Evolutionary conservation across 2,113 vertebrate genomes (phyloP), one percentile per base, ranked within the genome.

Genomic region (Gymnogyps californianus): DNA sequence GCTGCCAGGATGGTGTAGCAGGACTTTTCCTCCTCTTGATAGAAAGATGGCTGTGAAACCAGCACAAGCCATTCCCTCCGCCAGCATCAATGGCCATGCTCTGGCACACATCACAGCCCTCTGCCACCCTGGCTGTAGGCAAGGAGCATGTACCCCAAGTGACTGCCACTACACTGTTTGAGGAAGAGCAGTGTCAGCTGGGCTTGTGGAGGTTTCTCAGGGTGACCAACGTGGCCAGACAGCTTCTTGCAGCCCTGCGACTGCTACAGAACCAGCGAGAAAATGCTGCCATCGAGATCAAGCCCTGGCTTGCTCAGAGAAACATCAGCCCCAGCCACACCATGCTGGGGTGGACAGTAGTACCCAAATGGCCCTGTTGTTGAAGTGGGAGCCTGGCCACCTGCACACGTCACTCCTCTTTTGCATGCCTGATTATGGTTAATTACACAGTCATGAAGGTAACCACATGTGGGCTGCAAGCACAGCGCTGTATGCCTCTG

Each of bases 341-440:
- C 28, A 80, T 1, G 0, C 24, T 28, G 12, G 3, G 5, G 24
- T 5, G 34, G 8, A 32, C 12, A 49, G 47, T 4, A 65, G 32
- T 26, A 13, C 18, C 36, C 4, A 0, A 69, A 47, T 0, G 0
- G 24, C 31, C 26, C 14, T 13, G 11, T 0, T 58, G 46, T 29
- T 70, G 20, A 69, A 72, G 17, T 3, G 3, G 24, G 18, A 76
- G 20, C 26, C 17, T 38, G 38, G n/a, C 42, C 38, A 71, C 13
- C 13, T 14, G 29, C 44, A 55, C 46, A 57, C 13, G 21, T 2
- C 34, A 14, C 17, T 58, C 14, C 8, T 47, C 51, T 58, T 36
- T 11, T 26, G 29, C 42, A 46, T 1, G 0, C 10, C 19, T 22
- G 3, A 11, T 40, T 36, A 65, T 4, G 5, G 31, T 58, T 79